Evolutionary conservation across 2,797 vertebrate species (phyloP), one percentile per base, ranked within the genome.

Genomic region (Pogoniulus pusillus): DNA sequence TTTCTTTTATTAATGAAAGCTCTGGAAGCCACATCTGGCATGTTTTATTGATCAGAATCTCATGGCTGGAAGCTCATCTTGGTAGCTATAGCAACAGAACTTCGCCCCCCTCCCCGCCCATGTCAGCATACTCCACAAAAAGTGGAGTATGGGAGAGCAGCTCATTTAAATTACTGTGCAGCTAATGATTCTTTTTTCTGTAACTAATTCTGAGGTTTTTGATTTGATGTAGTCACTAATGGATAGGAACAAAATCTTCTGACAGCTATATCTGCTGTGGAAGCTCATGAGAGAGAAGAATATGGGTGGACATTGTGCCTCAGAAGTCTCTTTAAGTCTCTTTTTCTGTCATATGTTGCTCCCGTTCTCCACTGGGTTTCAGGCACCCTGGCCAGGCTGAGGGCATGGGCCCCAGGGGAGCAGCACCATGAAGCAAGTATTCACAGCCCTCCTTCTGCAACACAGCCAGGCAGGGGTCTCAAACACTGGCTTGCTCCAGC

Each of bases 1-100:
- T 45, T 5, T 63, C 87, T 89, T 88, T 94, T 82, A 75, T 81
- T 95, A 93, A 87, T 82, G 79, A 93, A 91, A 72, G 76, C 83
- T 92, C 75, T 66, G 69, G 82, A 83, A 95, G 86, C 51, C 87
- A 85, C 78, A 95, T 95, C 91, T 93, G 95, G 69, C 82, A 88
- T 89, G 66, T 85, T 94, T 94, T 96, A 94, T 96, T 96, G 94
- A 96, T 95, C 74, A 72, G 68, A 89, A 86, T 93, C 87, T 96
- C 55, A 34, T 88, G 70, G 16, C 76, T 94, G 59, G 47, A 88
- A 92, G 47, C 75, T 87, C 84, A 89, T 95, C n/a, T 94, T 66
- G 74, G 95, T 96, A 92, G 84, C 93, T 75, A 95, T 93, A 80
- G 94, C 93, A 95, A 96, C 92, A 35, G 62, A 77, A 60, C 12